Conservation (phyloP, 1,140 invertebrate genomes). For the Zaprionus ghesquierei region DNA sequence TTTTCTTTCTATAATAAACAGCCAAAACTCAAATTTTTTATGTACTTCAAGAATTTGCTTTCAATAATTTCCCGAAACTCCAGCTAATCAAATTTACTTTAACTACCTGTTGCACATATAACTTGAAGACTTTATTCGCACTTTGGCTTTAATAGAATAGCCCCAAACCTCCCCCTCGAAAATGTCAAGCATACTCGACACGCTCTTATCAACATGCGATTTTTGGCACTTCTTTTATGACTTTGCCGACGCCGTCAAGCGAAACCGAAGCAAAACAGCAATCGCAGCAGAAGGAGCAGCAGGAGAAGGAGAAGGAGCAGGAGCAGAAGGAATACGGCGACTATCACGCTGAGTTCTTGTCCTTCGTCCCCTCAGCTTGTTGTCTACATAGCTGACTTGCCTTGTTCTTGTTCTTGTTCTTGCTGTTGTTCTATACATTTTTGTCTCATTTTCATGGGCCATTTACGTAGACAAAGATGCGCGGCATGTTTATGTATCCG, state of each 20-base stretch:
- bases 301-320: background rate
- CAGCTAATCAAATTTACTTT: background rate
- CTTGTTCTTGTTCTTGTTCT: constrained; percentile 26
- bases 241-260: constrained; percentile 52
- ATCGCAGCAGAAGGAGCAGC: background rate
- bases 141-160: background rate
- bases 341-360: constrained; percentile 59
- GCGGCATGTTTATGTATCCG: constrained; percentile 77
- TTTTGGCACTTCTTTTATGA: constrained; percentile 73
- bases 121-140: background rate
- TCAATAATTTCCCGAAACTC: background rate
- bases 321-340: constrained; percentile 34
- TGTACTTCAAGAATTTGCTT: background rate
- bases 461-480: constrained; percentile 78
- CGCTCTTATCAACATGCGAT: constrained; percentile 73
- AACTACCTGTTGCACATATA: background rate
- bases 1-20: background rate
- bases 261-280: constrained; percentile 33
- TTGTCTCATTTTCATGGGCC: constrained; percentile 78
- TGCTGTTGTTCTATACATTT: constrained; percentile 53
- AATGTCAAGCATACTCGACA: constrained; percentile 38
- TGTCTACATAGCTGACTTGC: constrained; percentile 13
- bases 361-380: constrained; percentile 27
- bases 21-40: background rate
- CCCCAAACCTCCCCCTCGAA: background rate